A percentile compares a stretch with the other conserved stretches of the same genome.
Evolutionary conservation across 1,140 invertebrate species (phyloP).

Genomic region (Carposina sasakii): DNA sequence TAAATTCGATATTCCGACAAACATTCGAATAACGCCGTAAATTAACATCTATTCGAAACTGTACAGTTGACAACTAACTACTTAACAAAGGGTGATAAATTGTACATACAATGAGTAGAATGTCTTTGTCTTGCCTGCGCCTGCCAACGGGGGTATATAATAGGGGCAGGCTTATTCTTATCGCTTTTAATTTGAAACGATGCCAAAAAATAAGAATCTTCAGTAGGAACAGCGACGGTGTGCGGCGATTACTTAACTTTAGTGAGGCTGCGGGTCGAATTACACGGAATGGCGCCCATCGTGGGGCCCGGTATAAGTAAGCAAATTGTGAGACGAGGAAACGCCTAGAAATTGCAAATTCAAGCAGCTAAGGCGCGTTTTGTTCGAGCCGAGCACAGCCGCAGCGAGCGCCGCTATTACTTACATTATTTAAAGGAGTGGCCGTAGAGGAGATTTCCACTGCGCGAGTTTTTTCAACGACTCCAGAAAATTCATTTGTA

Average conservation of each 20-base stretch:
- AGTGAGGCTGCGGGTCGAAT: slow-evolving; percentile 49
- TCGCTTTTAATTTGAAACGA: slow-evolving; percentile 68
- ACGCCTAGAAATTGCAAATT: slow-evolving; percentile 62
- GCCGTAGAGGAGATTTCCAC: slow-evolving; percentile 31
- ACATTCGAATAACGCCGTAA: too few species aligned
- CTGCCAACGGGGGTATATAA: slow-evolving; percentile 29
- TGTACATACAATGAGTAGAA: slow-evolving; percentile 33
- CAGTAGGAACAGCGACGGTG: slow-evolving; percentile 39
- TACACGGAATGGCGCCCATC: slow-evolving; percentile 54
- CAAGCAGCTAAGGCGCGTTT: slow-evolving; percentile 39
- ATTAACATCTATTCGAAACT: too few species aligned
- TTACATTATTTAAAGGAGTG: slow-evolving; percentile 48
- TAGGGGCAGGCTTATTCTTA: slow-evolving; percentile 45
- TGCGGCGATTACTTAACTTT: slow-evolving; percentile 58
- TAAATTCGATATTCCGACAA: too few species aligned
- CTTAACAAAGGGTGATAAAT: slow-evolving; percentile 36
- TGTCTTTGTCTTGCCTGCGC: slow-evolving; percentile 34
- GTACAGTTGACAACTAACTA: too few species aligned
- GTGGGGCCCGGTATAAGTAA: slow-evolving; percentile 46
- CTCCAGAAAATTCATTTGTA: slow-evolving; percentile 38
- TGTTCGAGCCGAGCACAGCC: slow-evolving; percentile 37
- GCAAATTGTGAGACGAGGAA: slow-evolving; percentile 48
- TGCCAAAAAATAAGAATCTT: slow-evolving; percentile 64
- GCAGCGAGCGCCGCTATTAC: slow-evolving; percentile 32
- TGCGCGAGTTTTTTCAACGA: slow-evolving; percentile 30